phyloP scores from a whole-genome alignment of 2,797 vertebrate species.

The Limnodromus scolopaceus region DNA sequence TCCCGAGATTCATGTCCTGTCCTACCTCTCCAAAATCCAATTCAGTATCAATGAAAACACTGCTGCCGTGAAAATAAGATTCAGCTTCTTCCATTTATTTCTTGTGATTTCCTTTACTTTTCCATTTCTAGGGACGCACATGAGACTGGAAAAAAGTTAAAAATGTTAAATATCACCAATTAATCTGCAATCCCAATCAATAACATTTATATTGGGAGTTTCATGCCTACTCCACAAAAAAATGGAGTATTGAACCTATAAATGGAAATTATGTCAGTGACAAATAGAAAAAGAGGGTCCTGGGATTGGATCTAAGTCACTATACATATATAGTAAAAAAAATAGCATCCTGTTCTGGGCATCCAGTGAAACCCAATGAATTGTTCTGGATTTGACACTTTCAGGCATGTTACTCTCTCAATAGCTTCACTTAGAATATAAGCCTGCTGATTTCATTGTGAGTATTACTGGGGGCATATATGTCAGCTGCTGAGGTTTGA shows the following conservation, averaged over 20 bases:
- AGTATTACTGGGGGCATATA: no score
- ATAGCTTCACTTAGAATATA: not conserved
- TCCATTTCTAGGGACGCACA: not conserved
- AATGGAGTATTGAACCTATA: not conserved
- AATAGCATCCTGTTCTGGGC: not conserved
- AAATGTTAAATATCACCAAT: not conserved
- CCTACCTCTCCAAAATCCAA: not conserved
- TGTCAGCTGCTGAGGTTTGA: not conserved
- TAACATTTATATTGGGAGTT: not conserved
- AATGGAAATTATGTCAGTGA: not conserved
- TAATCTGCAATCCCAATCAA: not conserved
- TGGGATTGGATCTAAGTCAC: not conserved
- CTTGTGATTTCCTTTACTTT: not conserved
- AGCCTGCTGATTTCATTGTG: not conserved
- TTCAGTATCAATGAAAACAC: not conserved
- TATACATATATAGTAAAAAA: not conserved
- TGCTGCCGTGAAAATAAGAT: not conserved
- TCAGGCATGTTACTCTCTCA: not conserved
- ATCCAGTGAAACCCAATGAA: not conserved
- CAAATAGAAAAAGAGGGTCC: not conserved
- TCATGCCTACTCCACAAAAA: not conserved
- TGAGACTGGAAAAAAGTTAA: not conserved
- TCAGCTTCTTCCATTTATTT: not conserved
- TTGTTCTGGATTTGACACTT: not conserved
- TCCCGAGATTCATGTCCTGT: not conserved